Conservation (phyloP, 2,797 vertebrate species). For the Pantherophis vulpinus region DNA sequence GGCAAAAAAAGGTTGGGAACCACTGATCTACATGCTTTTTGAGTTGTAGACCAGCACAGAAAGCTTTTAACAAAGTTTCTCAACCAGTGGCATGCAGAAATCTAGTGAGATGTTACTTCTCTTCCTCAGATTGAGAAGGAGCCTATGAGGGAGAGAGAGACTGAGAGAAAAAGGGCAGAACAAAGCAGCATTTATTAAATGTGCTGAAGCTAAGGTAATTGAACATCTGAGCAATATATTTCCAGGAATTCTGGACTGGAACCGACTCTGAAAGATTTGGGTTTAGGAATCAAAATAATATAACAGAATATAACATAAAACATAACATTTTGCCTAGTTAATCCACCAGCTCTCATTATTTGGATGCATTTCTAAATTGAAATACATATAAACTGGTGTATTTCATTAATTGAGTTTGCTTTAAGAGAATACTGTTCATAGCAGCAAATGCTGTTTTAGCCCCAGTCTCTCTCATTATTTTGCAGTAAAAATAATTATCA, state of each 20-base stretch:
- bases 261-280: background rate
- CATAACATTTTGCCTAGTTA: background rate
- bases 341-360: background rate
- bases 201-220: background rate
- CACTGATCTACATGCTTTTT: background rate
- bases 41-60: background rate
- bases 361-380: background rate
- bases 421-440: background rate
- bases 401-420: background rate
- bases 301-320: background rate
- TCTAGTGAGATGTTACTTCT: background rate
- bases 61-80: background rate
- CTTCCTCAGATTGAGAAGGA: background rate
- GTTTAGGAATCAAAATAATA: background rate
- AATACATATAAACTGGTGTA: background rate
- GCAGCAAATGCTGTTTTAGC: background rate
- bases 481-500: background rate
- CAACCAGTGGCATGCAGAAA: background rate
- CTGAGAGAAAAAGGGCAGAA: background rate
- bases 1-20: too few species aligned
- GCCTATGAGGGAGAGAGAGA: background rate
- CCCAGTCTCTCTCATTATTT: background rate
- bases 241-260: background rate
- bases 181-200: background rate
- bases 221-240: background rate